Evolutionary conservation across 1,140 invertebrate species (phyloP).

Genomic region (Diprion similis): DNA sequence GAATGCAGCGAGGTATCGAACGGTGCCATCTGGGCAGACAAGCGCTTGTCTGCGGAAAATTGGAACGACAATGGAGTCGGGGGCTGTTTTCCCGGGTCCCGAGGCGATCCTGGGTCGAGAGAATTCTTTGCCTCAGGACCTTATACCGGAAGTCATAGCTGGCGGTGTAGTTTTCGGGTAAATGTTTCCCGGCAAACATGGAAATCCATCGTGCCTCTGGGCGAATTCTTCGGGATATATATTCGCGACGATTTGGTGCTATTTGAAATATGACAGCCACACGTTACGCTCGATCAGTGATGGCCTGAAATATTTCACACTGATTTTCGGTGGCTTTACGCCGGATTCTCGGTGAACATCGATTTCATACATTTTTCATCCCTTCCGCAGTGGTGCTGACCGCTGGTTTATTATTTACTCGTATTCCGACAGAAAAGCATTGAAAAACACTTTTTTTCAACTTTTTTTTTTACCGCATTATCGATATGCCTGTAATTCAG

Average conservation of each 20-base stretch:
- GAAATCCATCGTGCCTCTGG: background rate
- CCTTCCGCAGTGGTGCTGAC: background rate
- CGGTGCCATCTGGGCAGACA: slow-evolving; percentile 1
- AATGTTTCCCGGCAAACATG: too few species aligned
- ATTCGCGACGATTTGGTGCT: background rate
- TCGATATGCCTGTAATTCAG: too few species aligned
- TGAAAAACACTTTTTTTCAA: too few species aligned
- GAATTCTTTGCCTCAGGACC: too few species aligned
- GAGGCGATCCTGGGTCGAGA: too few species aligned
- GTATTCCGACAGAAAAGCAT: too few species aligned
- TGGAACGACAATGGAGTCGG: slow-evolving; percentile 4
- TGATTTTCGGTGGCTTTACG: background rate
- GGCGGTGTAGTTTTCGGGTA: too few species aligned
- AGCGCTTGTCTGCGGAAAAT: slow-evolving; percentile 1
- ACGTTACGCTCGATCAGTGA: background rate
- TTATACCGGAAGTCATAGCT: too few species aligned
- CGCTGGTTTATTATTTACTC: background rate
- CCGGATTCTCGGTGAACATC: background rate
- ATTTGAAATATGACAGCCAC: slow-evolving; percentile 1
- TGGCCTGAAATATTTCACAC: background rate
- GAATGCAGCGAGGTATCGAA: background rate
- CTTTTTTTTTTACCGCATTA: too few species aligned
- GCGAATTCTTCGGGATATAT: background rate
- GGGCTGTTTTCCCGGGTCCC: background rate
- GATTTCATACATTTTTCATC: background rate